Base-by-base conservation (phyloP, 2,797 vertebrate genomes). In the Sebastes iracundus region DNA sequence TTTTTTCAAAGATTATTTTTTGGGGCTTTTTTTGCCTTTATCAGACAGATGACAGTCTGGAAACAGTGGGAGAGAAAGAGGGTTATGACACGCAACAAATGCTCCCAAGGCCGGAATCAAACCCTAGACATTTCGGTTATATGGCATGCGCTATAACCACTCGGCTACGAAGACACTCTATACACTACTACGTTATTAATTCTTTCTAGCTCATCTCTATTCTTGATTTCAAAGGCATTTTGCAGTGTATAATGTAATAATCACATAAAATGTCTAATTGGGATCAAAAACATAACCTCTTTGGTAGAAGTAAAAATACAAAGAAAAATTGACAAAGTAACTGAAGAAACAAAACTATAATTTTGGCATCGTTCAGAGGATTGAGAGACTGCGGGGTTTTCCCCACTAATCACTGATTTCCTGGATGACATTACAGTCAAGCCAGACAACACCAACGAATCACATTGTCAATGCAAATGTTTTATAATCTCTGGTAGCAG, bases 271-370 rank as follows among this genome's bases (percentile, higher is more conserved):
- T 23, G 12, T 16, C 2, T 11, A 63, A 64, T 11, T 68, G 10
- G 16, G 1, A 28, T 46, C 2, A 13, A 30, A 2, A 42, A 18
- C 18, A 28, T 30, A 3, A 60, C 30, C 12, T 42, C 5, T 5
- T 13, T 8, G 2, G 23, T 13, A n/a, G 27, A 25, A 46, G 25
- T 28, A 25, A 46, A 46, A 46, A 46, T 46, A 46, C 1, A 46
- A 35, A 49, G 35, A 33, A 2, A 59, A 5, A 16, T 0, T 9
- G 0, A 49, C 0, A 0, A 30, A 35, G 0, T 12, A 2, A 25
- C 3, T 38, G 3, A 60, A 6, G 6, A 35, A n/a, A 32, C 0
- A 0, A 4, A 49, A 49, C 7, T 38, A 4, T 60, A 5, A 56
- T 25, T 55, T 23, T 53, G 7, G 13, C 28, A 33, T 35, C 9